Evolutionary conservation across 2,888 invertebrate species (phyloP).

Genomic region (Tetramorium bicarinatum): DNA sequence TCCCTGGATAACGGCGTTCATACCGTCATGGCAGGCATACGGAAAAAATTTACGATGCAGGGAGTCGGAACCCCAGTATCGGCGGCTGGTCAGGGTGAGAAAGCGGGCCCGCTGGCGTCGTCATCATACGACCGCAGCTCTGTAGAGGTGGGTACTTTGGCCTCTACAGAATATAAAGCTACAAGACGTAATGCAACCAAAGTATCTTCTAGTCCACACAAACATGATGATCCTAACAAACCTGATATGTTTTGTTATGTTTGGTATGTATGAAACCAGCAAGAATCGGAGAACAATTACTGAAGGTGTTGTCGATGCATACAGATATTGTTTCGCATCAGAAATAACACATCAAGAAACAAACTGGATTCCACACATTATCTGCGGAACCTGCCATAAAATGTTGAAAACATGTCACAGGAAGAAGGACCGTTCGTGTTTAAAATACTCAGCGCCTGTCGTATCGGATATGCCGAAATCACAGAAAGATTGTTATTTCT

Average conservation of each 20-base stretch:
- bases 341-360: not conserved
- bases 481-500: not conserved
- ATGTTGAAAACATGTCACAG: not conserved
- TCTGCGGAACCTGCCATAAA: not conserved
- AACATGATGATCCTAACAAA: not conserved
- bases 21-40: too few relatives aligned
- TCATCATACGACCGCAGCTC: not conserved
- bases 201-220: not conserved
- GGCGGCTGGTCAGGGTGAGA: too few relatives aligned
- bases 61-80: too few relatives aligned
- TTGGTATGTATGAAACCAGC: not conserved
- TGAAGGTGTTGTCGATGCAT: not conserved
- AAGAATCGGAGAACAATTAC: not conserved
- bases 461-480: not conserved
- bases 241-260: not conserved
- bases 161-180: not conserved
- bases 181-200: not conserved
- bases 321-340: not conserved
- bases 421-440: not conserved
- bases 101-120: too few relatives aligned
- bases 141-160: slow-evolving; percentile 4
- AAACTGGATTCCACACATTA: not conserved
- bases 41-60: too few relatives aligned
- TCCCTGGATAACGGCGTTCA: too few relatives aligned
- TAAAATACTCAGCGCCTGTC: not conserved